Conservation (phyloP, 2,888 invertebrate species). For the Anodontia alba region DNA sequence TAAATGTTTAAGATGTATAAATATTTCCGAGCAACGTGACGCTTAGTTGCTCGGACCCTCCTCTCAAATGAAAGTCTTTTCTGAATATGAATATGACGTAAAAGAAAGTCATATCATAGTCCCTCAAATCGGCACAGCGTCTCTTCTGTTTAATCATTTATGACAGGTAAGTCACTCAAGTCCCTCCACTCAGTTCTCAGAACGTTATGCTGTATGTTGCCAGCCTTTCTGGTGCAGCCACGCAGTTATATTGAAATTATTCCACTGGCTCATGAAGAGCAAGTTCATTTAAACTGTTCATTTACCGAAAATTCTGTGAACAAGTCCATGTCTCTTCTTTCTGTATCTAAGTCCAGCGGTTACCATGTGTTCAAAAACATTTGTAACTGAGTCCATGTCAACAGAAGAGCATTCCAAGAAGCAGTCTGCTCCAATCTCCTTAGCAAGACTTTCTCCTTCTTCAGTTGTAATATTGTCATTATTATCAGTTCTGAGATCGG, state of each 20-base stretch:
- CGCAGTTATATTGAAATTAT: no score
- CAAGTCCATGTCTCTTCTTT: slow-evolving; percentile 63
- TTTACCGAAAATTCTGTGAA: slow-evolving; percentile 64
- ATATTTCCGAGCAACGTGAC: slow-evolving; percentile 11
- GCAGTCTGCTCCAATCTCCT: slow-evolving; percentile 71
- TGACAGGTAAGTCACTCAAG: no score
- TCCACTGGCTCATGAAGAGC: slow-evolving; percentile 19
- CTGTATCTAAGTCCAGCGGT: slow-evolving; percentile 69
- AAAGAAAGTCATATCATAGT: not conserved
- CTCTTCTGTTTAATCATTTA: no score
- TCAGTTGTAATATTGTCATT: slow-evolving; percentile 48
- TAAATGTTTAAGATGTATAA: no score
- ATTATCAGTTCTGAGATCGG: slow-evolving; percentile 65
- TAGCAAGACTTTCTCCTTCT: slow-evolving; percentile 72
- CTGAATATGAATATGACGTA: not conserved
- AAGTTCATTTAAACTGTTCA: slow-evolving; percentile 30
- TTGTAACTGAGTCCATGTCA: slow-evolving; percentile 67
- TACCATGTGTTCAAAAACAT: slow-evolving; percentile 73
- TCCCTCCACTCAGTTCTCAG: no score
- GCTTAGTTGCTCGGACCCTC: slow-evolving; percentile 14
- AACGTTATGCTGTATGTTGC: no score
- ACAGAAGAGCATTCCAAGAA: slow-evolving; percentile 74
- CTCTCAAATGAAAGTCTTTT: not conserved
- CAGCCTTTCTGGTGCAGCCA: no score
- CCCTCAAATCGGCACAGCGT: not conserved